phyloP scores from a whole-genome alignment of 2,797 vertebrate species.

The Amphiprion clarkii region DNA sequence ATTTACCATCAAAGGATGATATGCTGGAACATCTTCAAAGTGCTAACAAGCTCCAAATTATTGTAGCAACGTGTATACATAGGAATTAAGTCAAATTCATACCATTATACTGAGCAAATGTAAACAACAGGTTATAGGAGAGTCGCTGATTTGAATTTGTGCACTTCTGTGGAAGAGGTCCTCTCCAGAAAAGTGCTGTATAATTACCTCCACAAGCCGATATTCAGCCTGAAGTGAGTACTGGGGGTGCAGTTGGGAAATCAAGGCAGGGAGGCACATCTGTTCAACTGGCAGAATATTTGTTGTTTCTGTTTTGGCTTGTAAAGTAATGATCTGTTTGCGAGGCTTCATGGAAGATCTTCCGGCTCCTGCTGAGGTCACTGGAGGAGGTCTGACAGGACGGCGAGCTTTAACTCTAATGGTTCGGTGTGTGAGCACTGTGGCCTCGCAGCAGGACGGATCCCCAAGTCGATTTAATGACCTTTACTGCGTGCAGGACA shows the following conservation, averaged over 20 bases:
- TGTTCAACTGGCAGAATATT: conserved; percentile 55
- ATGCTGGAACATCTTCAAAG: conserved; percentile 1
- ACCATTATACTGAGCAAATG: conserved; percentile 12
- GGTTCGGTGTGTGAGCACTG: conserved; percentile 1
- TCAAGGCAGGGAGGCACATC: conserved; percentile 56
- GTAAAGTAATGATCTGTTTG: conserved; percentile 46
- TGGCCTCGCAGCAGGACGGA: neutral
- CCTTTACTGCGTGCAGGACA: too few relatives aligned
- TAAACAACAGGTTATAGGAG: conserved; percentile 20
- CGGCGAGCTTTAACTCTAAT: neutral
- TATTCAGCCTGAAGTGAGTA: conserved; percentile 44
- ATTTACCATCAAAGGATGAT: neutral
- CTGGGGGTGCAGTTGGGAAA: conserved; percentile 59
- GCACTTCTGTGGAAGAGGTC: conserved; percentile 23
- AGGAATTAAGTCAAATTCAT: conserved; percentile 15
- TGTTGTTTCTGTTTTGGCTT: conserved; percentile 36
- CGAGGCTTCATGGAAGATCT: conserved; percentile 34
- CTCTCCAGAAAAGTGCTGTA: conserved; percentile 30
- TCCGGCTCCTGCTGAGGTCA: conserved; percentile 31
- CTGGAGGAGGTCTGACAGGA: neutral
- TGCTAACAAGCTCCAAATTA: neutral
- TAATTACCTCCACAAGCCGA: conserved; percentile 49
- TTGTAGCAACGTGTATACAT: conserved; percentile 6
- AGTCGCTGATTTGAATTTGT: conserved; percentile 34
- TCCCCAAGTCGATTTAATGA: neutral